These are phyloP conservation scores for Euzophera pinguis DNA, from an alignment of 2,888 invertebrate species.

Conservation along the genomic window DNA sequence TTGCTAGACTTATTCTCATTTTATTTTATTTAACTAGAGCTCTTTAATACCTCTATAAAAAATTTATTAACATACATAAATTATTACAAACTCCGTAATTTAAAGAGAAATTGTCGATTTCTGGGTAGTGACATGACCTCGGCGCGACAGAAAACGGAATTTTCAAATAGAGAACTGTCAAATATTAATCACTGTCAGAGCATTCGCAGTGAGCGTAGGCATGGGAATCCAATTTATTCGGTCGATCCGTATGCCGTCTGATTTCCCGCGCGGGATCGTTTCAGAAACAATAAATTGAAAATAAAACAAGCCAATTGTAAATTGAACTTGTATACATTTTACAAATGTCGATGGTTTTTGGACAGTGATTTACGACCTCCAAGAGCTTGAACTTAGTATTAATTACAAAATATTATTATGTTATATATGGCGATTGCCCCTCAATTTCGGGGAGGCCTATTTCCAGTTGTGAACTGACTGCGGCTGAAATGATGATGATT, in stretches of 20 bases:
- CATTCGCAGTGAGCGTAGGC: conserved; percentile 8
- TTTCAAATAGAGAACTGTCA: conserved; percentile 30
- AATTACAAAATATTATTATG: not conserved
- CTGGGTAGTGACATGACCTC: not conserved
- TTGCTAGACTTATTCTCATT: too few relatives aligned
- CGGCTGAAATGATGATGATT: too few relatives aligned
- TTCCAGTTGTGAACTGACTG: too few relatives aligned
- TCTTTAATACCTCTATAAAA: too few relatives aligned
- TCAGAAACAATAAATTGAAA: conserved; percentile 35
- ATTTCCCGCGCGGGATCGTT: conserved; percentile 60
- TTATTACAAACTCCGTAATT: too few relatives aligned
- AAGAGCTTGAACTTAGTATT: not conserved
- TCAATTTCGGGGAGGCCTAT: too few relatives aligned
- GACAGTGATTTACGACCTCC: not conserved
- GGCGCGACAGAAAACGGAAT: not conserved
- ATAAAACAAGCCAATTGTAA: conserved; percentile 29
- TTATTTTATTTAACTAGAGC: too few relatives aligned
- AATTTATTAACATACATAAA: too few relatives aligned
- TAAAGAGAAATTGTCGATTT: too few relatives aligned
- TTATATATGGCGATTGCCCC: too few relatives aligned
- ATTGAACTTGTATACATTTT: conserved; percentile 33
- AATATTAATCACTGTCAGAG: conserved; percentile 49
- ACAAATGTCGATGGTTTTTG: conserved; percentile 16
- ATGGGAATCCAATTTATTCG: conserved; percentile 58
- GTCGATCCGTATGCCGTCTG: conserved; percentile 40